Percentiles rank a stretch among this genome's conserved stretches.
Evolutionary conservation across 2,888 invertebrate species (phyloP).

Genomic region (Leptopilina syphax): DNA sequence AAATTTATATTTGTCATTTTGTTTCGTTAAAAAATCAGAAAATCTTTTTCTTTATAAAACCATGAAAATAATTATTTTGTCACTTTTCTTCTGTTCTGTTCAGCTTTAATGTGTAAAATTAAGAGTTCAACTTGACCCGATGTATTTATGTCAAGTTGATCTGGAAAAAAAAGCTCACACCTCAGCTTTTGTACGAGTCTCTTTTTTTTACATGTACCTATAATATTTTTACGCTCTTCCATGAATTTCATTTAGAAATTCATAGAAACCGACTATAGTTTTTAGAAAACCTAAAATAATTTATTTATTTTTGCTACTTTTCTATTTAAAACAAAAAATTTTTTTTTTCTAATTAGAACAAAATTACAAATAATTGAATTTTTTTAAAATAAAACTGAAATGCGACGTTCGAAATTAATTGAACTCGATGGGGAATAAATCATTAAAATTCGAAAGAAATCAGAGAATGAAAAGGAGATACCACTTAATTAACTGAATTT

Average conservation of each 20-base stretch:
- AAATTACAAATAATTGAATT: no score
- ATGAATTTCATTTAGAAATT: background rate
- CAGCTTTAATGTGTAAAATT: background rate
- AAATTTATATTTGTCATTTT: no score
- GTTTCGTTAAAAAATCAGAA: no score
- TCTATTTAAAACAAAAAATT: no score
- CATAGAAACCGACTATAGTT: no score
- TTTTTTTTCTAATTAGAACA: no score
- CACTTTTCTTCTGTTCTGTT: background rate
- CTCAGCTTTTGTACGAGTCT: background rate
- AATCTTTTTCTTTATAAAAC: no score
- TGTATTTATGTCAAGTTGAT: conserved; percentile 16
- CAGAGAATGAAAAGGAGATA: conserved; percentile 12
- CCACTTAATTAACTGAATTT: conserved; percentile 20
- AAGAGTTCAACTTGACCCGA: conserved; percentile 14
- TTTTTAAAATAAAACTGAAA: background rate
- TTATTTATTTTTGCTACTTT: no score
- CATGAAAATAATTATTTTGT: background rate
- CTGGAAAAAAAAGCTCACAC: background rate
- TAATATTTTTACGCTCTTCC: background rate
- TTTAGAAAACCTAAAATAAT: no score
- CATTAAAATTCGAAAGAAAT: conserved; percentile 14
- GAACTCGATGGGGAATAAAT: background rate
- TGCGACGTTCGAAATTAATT: background rate
- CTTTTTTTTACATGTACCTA: background rate